A percentile compares a stretch with the other conserved stretches of the same genome.
These are phyloP conservation scores for Manduca sexta DNA, from an alignment of 1,140 invertebrate species.

Conservation along the genomic window DNA sequence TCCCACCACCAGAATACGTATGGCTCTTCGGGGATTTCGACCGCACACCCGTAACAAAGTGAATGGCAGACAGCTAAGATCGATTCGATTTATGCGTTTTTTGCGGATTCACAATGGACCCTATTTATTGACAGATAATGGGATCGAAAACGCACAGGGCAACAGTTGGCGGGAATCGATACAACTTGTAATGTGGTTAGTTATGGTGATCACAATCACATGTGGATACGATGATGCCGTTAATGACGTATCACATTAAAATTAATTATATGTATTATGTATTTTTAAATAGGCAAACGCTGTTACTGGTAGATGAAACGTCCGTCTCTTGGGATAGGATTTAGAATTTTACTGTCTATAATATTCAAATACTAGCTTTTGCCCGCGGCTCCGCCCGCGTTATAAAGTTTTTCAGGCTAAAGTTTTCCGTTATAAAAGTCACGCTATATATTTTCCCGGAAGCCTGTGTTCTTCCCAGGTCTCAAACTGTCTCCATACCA, in stretches of 20 bases:
- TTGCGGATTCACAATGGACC: constrained; percentile 52
- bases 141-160: constrained; percentile 29
- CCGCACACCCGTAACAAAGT: constrained; percentile 35
- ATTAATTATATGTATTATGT: too few species aligned
- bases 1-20: constrained; percentile 47
- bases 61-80: constrained; percentile 54
- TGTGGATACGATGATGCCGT: constrained; percentile 43
- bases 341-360: too few species aligned
- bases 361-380: too few species aligned
- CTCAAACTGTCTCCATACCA: too few species aligned
- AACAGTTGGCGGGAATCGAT: constrained; percentile 60
- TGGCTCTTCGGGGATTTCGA: constrained; percentile 54
- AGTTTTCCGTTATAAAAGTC: too few species aligned
- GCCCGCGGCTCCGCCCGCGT: too few species aligned
- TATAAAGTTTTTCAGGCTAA: too few species aligned
- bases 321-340: neutral
- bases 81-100: constrained; percentile 67
- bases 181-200: constrained; percentile 61
- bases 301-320: neutral
- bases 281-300: too few species aligned
- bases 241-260: constrained; percentile 8
- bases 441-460: too few species aligned
- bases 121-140: constrained; percentile 68
- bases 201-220: constrained; percentile 68
- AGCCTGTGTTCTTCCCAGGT: too few species aligned